Conservation (phyloP, 1,140 invertebrate species). For the Drosophila mojavensis region DNA sequence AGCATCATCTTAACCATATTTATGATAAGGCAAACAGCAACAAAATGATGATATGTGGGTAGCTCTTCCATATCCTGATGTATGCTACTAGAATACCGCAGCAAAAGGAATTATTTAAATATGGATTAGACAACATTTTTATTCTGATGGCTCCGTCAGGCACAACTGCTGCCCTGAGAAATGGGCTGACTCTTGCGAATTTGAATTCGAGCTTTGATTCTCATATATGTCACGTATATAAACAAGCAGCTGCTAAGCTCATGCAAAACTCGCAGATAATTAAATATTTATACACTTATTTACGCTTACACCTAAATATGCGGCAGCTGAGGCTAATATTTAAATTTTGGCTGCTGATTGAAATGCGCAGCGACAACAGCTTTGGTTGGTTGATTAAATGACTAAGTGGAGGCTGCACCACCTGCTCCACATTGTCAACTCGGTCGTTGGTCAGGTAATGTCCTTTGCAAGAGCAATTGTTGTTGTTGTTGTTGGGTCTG, state of each 20-base stretch:
- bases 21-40: no score
- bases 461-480: constrained; percentile 32
- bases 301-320: constrained; percentile 1
- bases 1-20: no score
- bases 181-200: no score
- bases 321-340: constrained; percentile 38
- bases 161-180: no score
- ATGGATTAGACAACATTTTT: no score
- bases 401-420: constrained; percentile 19
- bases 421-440: constrained; percentile 7
- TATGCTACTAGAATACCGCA: no score
- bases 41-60: no score
- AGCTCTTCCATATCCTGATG: no score
- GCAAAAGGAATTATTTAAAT: no score
- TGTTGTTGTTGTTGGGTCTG: neutral
- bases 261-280: constrained; percentile 40
- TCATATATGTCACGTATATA: constrained; percentile 42
- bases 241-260: constrained; percentile 54
- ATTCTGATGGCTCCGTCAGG: no score
- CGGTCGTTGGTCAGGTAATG: constrained; percentile 35
- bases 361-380: constrained; percentile 16
- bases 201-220: constrained; percentile 30
- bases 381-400: constrained; percentile 40
- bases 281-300: constrained; percentile 22
- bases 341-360: constrained; percentile 28